Evolutionary conservation across 2,797 vertebrate genomes (phyloP).

Genomic region (Peromyscus melanophrys): DNA sequence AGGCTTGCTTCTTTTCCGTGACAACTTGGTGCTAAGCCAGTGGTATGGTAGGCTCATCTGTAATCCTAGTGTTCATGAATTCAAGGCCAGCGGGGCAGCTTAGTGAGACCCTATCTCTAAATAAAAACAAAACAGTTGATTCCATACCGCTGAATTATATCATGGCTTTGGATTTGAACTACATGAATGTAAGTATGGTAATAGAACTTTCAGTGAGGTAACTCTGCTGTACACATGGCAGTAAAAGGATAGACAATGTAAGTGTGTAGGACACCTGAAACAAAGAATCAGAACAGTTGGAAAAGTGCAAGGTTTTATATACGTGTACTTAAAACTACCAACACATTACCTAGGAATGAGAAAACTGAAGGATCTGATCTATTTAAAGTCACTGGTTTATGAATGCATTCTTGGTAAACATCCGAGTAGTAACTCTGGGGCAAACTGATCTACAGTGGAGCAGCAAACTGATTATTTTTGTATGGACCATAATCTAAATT

Average conservation of each 20-base stretch:
- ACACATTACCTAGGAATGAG: background rate
- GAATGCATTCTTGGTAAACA: background rate
- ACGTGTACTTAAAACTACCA: background rate
- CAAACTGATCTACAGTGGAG: background rate
- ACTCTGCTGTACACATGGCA: background rate
- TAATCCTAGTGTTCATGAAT: background rate
- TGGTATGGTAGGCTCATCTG: background rate
- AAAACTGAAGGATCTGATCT: background rate
- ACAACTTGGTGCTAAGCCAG: background rate
- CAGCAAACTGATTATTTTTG: background rate
- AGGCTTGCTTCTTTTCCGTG: background rate
- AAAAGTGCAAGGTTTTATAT: background rate
- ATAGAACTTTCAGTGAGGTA: background rate
- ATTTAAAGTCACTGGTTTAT: background rate
- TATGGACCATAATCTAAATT: background rate
- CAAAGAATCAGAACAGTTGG: background rate
- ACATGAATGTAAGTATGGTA: background rate
- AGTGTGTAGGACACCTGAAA: background rate
- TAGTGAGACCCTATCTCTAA: background rate
- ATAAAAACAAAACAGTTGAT: background rate
- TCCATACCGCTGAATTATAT: background rate
- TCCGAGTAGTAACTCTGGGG: background rate
- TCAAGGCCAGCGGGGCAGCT: background rate
- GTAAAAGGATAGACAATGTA: background rate
- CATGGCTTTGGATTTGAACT: background rate